Base-by-base conservation (phyloP, 2,797 vertebrate genomes). In the Phataginus tricuspis region DNA sequence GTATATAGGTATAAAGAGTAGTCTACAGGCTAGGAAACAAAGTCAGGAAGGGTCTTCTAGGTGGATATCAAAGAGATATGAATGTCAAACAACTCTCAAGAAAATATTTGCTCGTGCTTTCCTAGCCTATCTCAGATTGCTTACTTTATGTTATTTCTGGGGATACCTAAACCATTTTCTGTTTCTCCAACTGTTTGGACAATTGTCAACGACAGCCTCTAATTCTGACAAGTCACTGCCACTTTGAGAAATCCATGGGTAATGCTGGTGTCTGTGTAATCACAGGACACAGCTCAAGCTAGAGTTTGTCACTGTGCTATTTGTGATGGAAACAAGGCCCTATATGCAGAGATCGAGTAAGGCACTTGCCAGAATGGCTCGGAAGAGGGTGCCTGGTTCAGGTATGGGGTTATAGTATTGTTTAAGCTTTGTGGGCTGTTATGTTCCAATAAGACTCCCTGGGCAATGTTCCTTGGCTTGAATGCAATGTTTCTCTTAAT, bases 1-100 rank as follows among this genome's bases (percentile, higher is more conserved):
- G 94, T 97, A 90, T 92, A 45, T 68, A 86, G 34, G 96, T 98
- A 61, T 97, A 87, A 98, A 98, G 94, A 53, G 31, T 66, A 93
- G 82, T 90, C 86, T 93, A 95, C 31, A 94, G 82, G 31, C 49
- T 6, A 96, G 93, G 86, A 95, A 14, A 18, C 69, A 97, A 96
- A 89, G 91, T 82, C 49, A 95, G 78, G 42, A 68, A 95, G 53
- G 74, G 91, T 83, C 39, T 84, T 96, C 88, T 89, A 91, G 64
- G 68, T 82, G 68, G 39, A 87, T 96, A 63, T 55, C 0, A 83
- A 97, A 96, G 95, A 87, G 74, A 79, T 64, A 59, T 66, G 29
- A 88, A 77, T 68, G 64, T 75, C 21, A 74, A 93, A 83, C 16
- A 96, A 95, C 96, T 95, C 11, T 51, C 74, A 42, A 66, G 51